phyloP scores from a whole-genome alignment of 2,113 vertebrate genomes.

The Budorcas taxicolor region DNA sequence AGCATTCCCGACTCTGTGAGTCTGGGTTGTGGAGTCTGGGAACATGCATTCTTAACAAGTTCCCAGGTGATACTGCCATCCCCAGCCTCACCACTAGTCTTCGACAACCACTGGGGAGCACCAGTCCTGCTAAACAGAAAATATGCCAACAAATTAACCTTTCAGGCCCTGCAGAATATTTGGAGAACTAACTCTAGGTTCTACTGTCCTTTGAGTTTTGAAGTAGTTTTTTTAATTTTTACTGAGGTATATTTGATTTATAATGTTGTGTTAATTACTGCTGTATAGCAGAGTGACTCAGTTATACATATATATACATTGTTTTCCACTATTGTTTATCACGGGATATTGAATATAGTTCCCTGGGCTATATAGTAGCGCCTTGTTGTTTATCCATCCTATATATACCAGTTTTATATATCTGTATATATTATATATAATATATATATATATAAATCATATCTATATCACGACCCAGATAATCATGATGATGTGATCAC shows the following conservation, averaged over 20 bases:
- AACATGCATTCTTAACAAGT: background rate
- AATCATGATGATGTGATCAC: too few species aligned
- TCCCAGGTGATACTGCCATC: background rate
- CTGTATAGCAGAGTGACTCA: background rate
- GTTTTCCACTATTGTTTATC: background rate
- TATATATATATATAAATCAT: background rate
- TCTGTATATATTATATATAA: background rate
- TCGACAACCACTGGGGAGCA: background rate
- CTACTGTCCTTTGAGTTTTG: background rate
- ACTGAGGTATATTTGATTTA: background rate
- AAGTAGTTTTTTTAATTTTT: background rate
- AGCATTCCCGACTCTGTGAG: background rate
- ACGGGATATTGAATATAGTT: background rate
- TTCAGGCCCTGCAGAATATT: background rate
- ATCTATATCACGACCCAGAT: background rate
- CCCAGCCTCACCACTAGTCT: background rate
- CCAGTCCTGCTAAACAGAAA: background rate
- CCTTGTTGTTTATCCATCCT: background rate
- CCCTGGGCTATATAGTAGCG: background rate
- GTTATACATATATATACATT: background rate
- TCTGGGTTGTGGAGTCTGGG: background rate
- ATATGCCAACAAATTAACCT: background rate
- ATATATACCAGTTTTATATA: background rate
- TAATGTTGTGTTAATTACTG: background rate
- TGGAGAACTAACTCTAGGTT: background rate